Conservation (phyloP, 2,888 invertebrate species). For the Netelia fuscicornis region DNA sequence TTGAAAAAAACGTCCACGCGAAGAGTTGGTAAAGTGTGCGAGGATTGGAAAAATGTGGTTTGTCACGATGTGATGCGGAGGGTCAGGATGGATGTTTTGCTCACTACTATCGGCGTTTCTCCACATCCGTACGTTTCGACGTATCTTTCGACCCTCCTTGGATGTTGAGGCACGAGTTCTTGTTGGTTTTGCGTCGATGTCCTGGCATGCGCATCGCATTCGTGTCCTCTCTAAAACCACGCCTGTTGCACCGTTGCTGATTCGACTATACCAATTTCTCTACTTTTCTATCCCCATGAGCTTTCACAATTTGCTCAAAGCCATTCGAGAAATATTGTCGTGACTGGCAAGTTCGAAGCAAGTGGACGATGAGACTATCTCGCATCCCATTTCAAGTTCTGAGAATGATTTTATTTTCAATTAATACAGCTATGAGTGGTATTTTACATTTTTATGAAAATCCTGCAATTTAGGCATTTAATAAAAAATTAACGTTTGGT, state of each 20-base stretch:
- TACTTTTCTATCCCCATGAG: not conserved
- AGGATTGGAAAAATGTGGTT: constrained; percentile 11
- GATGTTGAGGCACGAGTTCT: constrained; percentile 6
- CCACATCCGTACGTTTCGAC: constrained; percentile 35
- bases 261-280: not conserved
- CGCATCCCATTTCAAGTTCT: too few relatives aligned
- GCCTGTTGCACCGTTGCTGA: constrained; percentile 16
- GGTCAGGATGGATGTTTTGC: constrained; percentile 27
- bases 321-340: too few relatives aligned
- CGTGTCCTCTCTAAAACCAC: constrained; percentile 19
- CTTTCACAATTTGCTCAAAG: too few relatives aligned
- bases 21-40: not conserved
- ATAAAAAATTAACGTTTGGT: too few relatives aligned
- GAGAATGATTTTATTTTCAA: too few relatives aligned
- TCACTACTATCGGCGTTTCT: constrained; percentile 11
- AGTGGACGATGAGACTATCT: too few relatives aligned
- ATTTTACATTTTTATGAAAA: too few relatives aligned
- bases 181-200: constrained; percentile 36
- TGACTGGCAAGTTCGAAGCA: too few relatives aligned
- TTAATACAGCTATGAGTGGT: too few relatives aligned
- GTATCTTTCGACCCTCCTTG: constrained; percentile 8
- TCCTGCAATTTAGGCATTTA: too few relatives aligned
- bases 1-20: not conserved
- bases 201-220: constrained; percentile 61
- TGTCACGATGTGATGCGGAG: constrained; percentile 19